phyloP scores from a whole-genome alignment of 2,797 vertebrate genomes.

The Sebastes matsubarae region DNA sequence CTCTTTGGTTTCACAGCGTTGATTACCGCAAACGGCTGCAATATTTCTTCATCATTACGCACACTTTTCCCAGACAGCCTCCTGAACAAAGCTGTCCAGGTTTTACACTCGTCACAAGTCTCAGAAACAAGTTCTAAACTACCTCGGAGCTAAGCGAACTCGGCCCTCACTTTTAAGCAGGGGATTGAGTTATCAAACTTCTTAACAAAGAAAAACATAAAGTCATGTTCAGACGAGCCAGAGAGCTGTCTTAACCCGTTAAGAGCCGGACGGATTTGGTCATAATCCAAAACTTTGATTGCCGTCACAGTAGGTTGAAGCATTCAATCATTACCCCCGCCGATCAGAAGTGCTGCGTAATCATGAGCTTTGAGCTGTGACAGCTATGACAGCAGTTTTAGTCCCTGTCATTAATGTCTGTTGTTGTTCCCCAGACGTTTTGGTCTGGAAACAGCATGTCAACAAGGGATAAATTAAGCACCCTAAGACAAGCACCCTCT shows the following conservation, averaged over 20 bases:
- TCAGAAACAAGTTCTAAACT: neutral
- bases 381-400: neutral
- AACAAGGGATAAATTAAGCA: neutral
- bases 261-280: constrained; percentile 5
- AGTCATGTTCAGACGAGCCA: neutral
- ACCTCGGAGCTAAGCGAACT: neutral
- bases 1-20: constrained; percentile 42
- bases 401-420: neutral
- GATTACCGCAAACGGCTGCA: constrained; percentile 49
- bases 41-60: constrained; percentile 25
- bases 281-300: constrained; percentile 32
- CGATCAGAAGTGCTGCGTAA: neutral
- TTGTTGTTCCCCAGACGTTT: neutral
- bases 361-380: neutral
- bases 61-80: constrained; percentile 22
- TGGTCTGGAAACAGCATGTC: neutral
- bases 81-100: neutral
- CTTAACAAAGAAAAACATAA: constrained; percentile 1
- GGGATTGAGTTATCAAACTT: constrained; percentile 19
- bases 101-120: neutral
- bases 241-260: neutral
- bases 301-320: constrained; percentile 2
- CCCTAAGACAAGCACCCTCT: neutral
- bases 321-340: neutral
- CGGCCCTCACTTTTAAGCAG: neutral